Evolutionary conservation across 2,113 vertebrate species (phyloP).

Genomic region (Crypturellus undulatus): DNA sequence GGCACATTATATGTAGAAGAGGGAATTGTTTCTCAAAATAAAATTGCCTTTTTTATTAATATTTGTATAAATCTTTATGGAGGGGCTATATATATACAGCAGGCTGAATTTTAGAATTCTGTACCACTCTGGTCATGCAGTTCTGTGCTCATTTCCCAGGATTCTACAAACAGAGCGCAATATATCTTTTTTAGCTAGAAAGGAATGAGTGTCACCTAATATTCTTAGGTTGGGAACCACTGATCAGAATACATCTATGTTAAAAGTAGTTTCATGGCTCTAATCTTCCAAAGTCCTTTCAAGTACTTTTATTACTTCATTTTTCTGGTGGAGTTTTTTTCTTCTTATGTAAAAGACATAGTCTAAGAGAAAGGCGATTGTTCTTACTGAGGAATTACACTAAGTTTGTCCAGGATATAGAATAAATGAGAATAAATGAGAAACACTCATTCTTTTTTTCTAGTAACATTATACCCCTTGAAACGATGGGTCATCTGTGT

Average conservation of each 20-base stretch:
- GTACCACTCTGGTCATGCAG: background rate
- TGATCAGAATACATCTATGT: background rate
- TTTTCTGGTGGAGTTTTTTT: background rate
- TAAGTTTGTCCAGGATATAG: background rate
- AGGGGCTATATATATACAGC: background rate
- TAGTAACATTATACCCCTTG: background rate
- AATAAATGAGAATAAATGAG: background rate
- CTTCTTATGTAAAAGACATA: background rate
- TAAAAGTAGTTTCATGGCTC: background rate
- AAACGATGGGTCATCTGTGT: background rate
- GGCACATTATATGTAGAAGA: background rate
- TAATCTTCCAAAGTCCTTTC: background rate
- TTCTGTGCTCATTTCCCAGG: background rate
- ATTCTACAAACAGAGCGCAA: background rate
- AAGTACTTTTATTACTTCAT: background rate
- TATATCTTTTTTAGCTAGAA: background rate
- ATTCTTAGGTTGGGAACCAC: background rate
- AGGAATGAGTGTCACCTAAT: background rate
- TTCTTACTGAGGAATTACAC: background rate
- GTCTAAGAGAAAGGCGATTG: background rate
- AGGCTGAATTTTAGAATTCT: background rate
- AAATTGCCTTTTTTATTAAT: background rate
- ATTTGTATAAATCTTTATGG: background rate
- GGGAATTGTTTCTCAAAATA: background rate
- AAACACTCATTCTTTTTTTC: background rate